phyloP scores from a whole-genome alignment of 2,113 vertebrate genomes.

The Camarhynchus parvulus region DNA sequence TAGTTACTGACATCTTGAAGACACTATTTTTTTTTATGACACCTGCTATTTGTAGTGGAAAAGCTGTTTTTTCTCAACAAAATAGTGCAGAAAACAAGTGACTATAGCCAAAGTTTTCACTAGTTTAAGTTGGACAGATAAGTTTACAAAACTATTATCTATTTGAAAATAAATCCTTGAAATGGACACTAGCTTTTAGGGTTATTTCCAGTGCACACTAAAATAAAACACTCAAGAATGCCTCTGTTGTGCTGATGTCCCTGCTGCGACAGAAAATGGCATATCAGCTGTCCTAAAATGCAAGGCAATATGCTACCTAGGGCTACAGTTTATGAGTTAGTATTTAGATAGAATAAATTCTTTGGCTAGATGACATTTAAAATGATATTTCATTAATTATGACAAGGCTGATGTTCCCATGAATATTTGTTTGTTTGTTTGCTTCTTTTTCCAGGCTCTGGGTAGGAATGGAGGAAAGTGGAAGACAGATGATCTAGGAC shows the following conservation, averaged over 20 bases:
- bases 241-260: background rate
- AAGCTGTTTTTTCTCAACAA: background rate
- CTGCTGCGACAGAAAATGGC: background rate
- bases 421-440: background rate
- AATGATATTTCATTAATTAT: constrained; percentile 33
- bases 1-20: background rate
- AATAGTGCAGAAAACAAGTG: background rate
- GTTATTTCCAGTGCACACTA: background rate
- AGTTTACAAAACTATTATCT: background rate
- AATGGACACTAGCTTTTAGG: background rate
- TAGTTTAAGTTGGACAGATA: background rate
- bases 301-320: background rate
- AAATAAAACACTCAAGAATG: background rate
- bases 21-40: background rate
- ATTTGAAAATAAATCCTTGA: background rate
- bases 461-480: background rate
- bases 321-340: background rate
- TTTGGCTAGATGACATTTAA: constrained; percentile 48
- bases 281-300: constrained; percentile 3
- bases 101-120: background rate
- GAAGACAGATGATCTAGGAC: background rate
- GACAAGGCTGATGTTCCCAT: constrained; percentile 12
- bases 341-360: background rate
- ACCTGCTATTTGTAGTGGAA: background rate
- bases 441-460: background rate